Evolutionary conservation across 2,113 vertebrate species (phyloP).

Genomic region (Hydropotes inermis): DNA sequence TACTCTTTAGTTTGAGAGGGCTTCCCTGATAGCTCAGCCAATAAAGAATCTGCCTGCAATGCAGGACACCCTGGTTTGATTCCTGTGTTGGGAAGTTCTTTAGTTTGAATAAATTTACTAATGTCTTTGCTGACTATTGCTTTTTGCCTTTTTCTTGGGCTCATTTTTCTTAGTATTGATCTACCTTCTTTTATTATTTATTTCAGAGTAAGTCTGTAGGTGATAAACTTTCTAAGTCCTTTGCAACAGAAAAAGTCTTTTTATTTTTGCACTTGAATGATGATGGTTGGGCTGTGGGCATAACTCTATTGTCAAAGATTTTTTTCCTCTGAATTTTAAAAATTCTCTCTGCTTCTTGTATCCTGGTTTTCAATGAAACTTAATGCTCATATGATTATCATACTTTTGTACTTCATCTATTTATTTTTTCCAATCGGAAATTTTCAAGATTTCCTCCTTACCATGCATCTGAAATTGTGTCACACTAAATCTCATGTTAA

Average conservation of each 20-base stretch:
- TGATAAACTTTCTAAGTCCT: not conserved
- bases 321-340: constrained; percentile 18
- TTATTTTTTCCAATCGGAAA: not conserved
- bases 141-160: not conserved
- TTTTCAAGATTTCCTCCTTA: not conserved
- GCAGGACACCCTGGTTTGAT: not conserved
- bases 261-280: not conserved
- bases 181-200: not conserved
- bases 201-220: not conserved
- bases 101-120: not conserved
- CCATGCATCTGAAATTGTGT: not conserved
- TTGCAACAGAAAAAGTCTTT: not conserved
- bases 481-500: not conserved
- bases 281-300: not conserved
- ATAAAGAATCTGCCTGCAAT: not conserved
- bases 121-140: not conserved
- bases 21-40: not conserved
- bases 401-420: not conserved
- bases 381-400: not conserved
- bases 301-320: not conserved
- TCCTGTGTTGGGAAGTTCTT: not conserved
- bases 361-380: not conserved
- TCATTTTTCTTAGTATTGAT: not conserved
- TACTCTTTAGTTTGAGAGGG: not conserved
- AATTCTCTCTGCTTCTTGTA: not conserved